A percentile compares a stretch with the other conserved stretches of the same genome.
Evolutionary conservation across 2,888 invertebrate genomes (phyloP).

Genomic region (Mactromeris polynyma): DNA sequence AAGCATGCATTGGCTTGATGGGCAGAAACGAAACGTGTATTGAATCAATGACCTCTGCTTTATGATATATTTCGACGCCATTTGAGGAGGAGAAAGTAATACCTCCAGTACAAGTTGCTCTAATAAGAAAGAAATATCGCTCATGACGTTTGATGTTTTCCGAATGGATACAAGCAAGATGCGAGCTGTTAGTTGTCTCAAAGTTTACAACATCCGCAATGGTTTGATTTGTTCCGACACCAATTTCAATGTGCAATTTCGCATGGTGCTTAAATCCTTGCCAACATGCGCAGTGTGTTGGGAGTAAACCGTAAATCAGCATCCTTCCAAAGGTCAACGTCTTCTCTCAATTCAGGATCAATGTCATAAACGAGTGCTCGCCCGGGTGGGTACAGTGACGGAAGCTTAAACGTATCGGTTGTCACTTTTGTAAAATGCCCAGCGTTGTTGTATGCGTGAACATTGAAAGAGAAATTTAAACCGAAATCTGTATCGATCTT

Average conservation of each 20-base stretch:
- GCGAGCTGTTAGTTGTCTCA: neutral
- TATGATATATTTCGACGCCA: constrained; percentile 32
- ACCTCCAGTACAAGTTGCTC: constrained; percentile 54
- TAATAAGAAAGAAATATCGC: constrained; percentile 37
- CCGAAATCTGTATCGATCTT: constrained; percentile 36
- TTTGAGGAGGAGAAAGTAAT: constrained; percentile 54
- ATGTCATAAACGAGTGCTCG: constrained; percentile 55
- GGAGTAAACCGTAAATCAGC: constrained; percentile 39
- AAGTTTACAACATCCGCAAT: constrained; percentile 42
- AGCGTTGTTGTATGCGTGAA: constrained; percentile 59
- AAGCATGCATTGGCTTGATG: no score
- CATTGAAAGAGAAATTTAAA: constrained; percentile 37
- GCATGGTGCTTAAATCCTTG: constrained; percentile 51
- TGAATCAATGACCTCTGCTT: neutral
- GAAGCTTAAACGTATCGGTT: constrained; percentile 52
- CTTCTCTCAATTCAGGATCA: constrained; percentile 22
- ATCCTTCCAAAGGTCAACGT: neutral
- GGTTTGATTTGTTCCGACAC: constrained; percentile 39
- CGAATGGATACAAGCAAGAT: neutral
- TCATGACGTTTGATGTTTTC: neutral
- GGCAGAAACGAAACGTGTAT: neutral
- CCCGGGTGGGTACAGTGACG: constrained; percentile 65
- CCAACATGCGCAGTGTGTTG: constrained; percentile 47
- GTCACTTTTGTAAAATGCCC: constrained; percentile 43
- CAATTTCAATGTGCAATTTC: constrained; percentile 35